phyloP scores from a whole-genome alignment of 2,113 vertebrate species.

The Cyprinodon brontotheroides region DNA sequence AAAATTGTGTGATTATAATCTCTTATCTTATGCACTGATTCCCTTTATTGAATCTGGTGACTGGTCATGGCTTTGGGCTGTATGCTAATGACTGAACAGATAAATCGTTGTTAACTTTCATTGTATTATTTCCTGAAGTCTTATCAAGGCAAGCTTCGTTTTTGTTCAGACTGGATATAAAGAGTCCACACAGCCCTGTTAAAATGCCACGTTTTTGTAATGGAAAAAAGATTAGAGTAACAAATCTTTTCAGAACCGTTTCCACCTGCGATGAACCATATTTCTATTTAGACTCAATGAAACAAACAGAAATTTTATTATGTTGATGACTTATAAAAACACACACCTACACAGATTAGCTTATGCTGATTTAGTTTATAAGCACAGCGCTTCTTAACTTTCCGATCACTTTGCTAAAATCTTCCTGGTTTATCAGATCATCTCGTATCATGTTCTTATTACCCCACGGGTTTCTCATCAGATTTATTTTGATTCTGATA shows the following conservation, averaged over 20 bases:
- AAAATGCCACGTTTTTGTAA: too few relatives aligned
- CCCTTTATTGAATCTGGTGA: constrained; percentile 6
- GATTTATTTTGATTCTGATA: too few relatives aligned
- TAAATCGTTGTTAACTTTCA: not conserved
- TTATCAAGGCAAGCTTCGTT: not conserved
- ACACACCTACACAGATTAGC: too few relatives aligned
- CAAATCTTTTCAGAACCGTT: not conserved
- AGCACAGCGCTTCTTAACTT: too few relatives aligned
- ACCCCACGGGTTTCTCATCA: too few relatives aligned
- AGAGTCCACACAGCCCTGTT: not conserved
- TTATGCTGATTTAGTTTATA: too few relatives aligned
- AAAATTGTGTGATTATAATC: not conserved
- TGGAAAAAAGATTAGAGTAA: too few relatives aligned
- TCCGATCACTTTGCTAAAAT: too few relatives aligned
- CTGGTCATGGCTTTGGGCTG: constrained; percentile 28
- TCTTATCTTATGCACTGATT: not conserved
- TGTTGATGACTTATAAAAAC: too few relatives aligned
- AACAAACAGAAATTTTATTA: not conserved
- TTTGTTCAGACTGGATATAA: not conserved
- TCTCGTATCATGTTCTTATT: too few relatives aligned
- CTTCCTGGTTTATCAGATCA: too few relatives aligned
- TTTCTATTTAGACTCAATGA: not conserved
- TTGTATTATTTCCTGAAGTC: constrained; percentile 1
- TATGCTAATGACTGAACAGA: constrained; percentile 3
- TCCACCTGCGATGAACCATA: not conserved